These are phyloP conservation scores for Capromys pilorides DNA, from an alignment of 2,797 vertebrate species.

Conservation along the genomic window DNA sequence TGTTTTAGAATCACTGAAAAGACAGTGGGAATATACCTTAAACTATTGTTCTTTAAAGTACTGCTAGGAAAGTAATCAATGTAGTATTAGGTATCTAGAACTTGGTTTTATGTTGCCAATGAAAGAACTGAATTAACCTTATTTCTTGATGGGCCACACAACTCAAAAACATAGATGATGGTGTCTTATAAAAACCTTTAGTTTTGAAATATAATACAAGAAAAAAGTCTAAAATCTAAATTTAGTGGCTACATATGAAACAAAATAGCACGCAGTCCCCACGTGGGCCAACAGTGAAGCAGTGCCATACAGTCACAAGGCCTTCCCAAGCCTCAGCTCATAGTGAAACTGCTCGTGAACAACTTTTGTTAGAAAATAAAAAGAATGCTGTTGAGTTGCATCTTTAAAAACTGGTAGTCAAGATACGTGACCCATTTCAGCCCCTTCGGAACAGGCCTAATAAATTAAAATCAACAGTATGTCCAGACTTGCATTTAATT, in stretches of 20 bases:
- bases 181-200: not conserved
- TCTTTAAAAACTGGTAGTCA: constrained; percentile 40
- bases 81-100: not conserved
- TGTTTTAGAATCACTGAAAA: constrained; percentile 25
- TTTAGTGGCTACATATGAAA: not conserved
- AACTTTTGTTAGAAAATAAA: not conserved
- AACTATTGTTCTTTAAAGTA: constrained; percentile 5
- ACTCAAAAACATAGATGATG: not conserved
- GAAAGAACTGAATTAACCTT: not conserved
- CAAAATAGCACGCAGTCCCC: not conserved
- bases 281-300: not conserved
- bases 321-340: not conserved
- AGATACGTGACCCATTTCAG: not conserved
- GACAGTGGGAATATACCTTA: not conserved
- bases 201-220: not conserved
- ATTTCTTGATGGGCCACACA: not conserved
- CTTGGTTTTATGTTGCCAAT: not conserved
- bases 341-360: not conserved
- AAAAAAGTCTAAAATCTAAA: constrained; percentile 24
- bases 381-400: not conserved
- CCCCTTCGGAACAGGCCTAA: not conserved
- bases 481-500: not conserved
- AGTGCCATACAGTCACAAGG: not conserved
- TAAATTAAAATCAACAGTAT: constrained; percentile 31
- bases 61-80: not conserved